Evolutionary conservation across 2,888 invertebrate species (phyloP), one percentile per base, ranked within the genome.

Genomic region (Listrodromus nycthemerus): DNA sequence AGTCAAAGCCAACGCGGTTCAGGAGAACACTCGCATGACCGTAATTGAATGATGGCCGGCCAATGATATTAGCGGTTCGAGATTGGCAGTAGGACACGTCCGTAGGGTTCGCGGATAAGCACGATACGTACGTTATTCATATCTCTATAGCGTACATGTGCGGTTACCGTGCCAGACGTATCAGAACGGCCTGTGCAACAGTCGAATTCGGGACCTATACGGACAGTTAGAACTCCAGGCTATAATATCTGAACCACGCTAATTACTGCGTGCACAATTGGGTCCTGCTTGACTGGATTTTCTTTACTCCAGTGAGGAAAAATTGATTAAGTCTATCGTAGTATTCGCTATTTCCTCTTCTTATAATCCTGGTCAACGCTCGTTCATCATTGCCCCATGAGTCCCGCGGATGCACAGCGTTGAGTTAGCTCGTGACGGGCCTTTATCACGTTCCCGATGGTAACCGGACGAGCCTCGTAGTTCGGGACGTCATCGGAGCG

Each of bases 11-110:
- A 67, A 21, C 63, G 45, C 61, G 73, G 65, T 48, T 41, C 41
- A 58, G 70, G 83, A 74, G 69, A 74, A 82, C 58, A 30, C 58
- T 58, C 86, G 84, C 86, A 52, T 65, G 73, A 83, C 85, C 86
- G 88, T 91, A 91, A 92, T 91, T 92, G 91, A 91, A 91, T 91
- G 91, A 91, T 89, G 89, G 87, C 84, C 67, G 88, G 87, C 87
- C 88, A 90, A 90, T 89, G 91, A 91, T 91, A 91, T 92, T 92
- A 92, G 90, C 90, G 90, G 85, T 88, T 88, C 86, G 89, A 90
- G 90, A 92, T 92, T 91, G 89, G 88, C 89, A 89, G 86, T 82
- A 84, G 88, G 85, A 88, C 88, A 89, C 88, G 90, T 90, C 88
- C 89, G 85, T 83, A 86, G 85, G 86, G 87, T 87, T 82, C 71